These are phyloP conservation scores for Colostygia pectinataria DNA, from an alignment of 2,888 invertebrate species.

Conservation along the genomic window DNA sequence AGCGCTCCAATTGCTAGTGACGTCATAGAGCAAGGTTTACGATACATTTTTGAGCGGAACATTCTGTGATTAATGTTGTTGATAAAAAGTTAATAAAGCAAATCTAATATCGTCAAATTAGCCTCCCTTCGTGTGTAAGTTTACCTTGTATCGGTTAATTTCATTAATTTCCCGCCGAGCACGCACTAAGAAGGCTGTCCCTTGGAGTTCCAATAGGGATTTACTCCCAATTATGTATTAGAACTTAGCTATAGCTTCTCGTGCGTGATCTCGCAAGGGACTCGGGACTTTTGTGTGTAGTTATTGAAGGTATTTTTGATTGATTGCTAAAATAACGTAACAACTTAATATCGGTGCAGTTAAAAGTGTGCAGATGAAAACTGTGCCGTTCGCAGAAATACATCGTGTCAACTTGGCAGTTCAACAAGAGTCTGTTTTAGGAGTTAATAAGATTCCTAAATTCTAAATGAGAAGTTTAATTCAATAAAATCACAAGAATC, in stretches of 20 bases:
- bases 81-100: conserved; percentile 19
- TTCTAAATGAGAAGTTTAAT: too few relatives aligned
- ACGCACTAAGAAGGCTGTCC: conserved; percentile 74
- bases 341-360: too few relatives aligned
- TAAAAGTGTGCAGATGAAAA: too few relatives aligned
- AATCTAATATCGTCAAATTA: conserved; percentile 37
- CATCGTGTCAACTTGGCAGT: too few relatives aligned
- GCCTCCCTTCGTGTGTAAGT: conserved; percentile 48
- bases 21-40: too few relatives aligned
- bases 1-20: too few relatives aligned
- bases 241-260: conserved; percentile 67
- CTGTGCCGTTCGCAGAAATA: too few relatives aligned
- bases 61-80: too few relatives aligned
- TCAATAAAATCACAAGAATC: too few relatives aligned
- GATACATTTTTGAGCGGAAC: too few relatives aligned
- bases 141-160: conserved; percentile 71
- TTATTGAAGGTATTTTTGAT: conserved; percentile 13
- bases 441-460: too few relatives aligned
- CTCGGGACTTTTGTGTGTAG: conserved; percentile 46
- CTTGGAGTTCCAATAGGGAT: conserved; percentile 71
- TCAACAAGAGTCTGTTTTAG: too few relatives aligned
- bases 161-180: conserved; percentile 75
- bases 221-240: conserved; percentile 78
- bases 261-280: conserved; percentile 58
- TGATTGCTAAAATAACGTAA: conserved; percentile 5